Base-by-base conservation (phyloP, 30 jellyfish, hydroid and myxozoan species). In the Nemopilema nomurai region DNA sequence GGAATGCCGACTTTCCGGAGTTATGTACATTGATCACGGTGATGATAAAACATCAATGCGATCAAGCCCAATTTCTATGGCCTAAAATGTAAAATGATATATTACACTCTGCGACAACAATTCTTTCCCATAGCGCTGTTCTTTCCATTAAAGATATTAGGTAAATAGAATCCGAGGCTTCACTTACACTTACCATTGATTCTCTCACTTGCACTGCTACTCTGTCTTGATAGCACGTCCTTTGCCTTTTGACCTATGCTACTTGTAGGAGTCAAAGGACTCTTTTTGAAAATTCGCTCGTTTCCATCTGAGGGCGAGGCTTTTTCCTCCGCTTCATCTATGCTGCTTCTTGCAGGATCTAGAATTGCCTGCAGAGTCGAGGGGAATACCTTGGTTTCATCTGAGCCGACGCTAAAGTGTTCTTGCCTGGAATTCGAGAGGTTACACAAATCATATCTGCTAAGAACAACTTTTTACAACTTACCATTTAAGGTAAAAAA, bases 201-300 rank as follows among this genome's bases (percentile, higher is more conserved):
- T 69, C 88, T 64, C 32, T 76, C 88, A 50, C 94, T 85, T 1
- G 94, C 94, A 49, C 28, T 74, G 72, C 94, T 85, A 18, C 94
- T 67, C 52, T 85, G 94, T 28, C 94, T 85, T 13, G 88, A 20
- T 13, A 85, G 51, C 0, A 41, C 88, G 66, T 85, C 94, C 49
- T 85, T 85, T 16, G 88, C 88, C 75, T 85, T 85, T 53, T 85
- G 87, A 6, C 88, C 88, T 16, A 83, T 71, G 32, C 88, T 74
- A 70, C 88, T 64, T 17, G 72, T 57, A 16, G 67, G 82, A 28
- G 77, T 68, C 52, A 74, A 75, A 30, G 88, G 83, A 20, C 41
- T 33, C 73, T 63, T 75, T 29, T 67, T 65, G 79, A 65, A 62
- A 17, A 52, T 0, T 3, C 76, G 32, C 13, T 85, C 84, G 28